Evolutionary conservation across 2,113 vertebrate species (phyloP).

Genomic region (Siphamia tubifer): DNA sequence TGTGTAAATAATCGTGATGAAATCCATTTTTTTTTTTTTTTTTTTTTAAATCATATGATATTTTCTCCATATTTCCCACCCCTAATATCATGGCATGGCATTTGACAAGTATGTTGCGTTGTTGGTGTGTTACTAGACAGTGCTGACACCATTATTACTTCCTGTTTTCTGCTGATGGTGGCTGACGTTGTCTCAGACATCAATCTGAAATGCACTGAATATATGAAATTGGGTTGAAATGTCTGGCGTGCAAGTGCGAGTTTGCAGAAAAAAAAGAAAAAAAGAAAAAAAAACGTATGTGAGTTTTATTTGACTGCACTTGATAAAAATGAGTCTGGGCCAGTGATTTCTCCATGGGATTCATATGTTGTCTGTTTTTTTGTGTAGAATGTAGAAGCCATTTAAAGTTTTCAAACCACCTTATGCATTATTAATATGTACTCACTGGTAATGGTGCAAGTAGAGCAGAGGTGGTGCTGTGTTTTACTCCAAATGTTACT

Average conservation of each 20-base stretch:
- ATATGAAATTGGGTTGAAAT: constrained; percentile 10
- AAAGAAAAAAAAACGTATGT: background rate
- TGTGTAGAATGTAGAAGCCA: background rate
- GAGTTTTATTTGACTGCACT: background rate
- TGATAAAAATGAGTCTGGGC: background rate
- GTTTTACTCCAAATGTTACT: background rate
- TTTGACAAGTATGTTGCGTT: background rate
- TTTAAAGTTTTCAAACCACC: constrained; percentile 2
- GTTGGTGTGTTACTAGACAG: background rate
- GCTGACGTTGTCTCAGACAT: constrained; percentile 3
- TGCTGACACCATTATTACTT: background rate
- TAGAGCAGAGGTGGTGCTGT: constrained; percentile 1
- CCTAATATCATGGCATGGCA: too few species aligned
- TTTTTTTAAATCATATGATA: too few species aligned
- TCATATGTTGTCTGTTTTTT: background rate
- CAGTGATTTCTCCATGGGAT: background rate
- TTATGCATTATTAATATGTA: background rate
- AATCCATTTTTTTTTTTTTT: too few species aligned
- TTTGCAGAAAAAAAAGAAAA: too few species aligned
- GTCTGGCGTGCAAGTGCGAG: background rate
- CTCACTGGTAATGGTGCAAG: background rate
- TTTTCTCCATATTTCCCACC: too few species aligned
- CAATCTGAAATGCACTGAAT: background rate
- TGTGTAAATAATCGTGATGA: too few species aligned
- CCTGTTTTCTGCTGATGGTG: background rate